phyloP scores from a whole-genome alignment of 2,797 vertebrate genomes.

The Enteromius mattozi region DNA sequence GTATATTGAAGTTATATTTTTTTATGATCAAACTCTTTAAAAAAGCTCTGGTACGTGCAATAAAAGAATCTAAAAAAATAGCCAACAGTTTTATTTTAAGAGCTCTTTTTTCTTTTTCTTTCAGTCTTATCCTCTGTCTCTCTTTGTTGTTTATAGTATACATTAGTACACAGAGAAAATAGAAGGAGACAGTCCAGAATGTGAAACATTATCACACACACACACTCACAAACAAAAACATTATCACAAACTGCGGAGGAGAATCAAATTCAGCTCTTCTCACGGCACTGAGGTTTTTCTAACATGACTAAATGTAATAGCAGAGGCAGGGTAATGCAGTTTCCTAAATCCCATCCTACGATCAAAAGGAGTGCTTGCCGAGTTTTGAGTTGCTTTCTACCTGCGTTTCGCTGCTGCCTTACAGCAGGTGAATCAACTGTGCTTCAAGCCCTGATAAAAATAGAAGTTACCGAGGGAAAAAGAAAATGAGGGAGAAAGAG shows the following conservation, averaged over 20 bases:
- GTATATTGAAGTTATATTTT: not conserved
- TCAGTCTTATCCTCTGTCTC: not conserved
- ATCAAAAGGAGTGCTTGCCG: slow-evolving; percentile 4
- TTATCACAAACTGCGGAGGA: slow-evolving; percentile 8
- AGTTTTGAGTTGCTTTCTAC: slow-evolving; percentile 31
- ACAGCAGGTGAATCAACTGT: slow-evolving; percentile 24
- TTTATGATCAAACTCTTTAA: not conserved
- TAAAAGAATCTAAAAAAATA: not conserved
- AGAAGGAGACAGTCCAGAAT: slow-evolving; percentile 2
- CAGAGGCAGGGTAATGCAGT: slow-evolving; percentile 47
- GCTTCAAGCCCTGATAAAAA: slow-evolving; percentile 45
- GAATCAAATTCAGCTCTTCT: slow-evolving; percentile 17
- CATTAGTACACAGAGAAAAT: slow-evolving; percentile 1
- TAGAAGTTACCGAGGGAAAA: slow-evolving; percentile 39
- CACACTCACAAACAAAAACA: not conserved
- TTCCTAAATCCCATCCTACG: slow-evolving; percentile 37
- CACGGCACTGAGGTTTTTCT: not conserved
- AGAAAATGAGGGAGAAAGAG: slow-evolving; percentile 32
- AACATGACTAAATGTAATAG: slow-evolving; percentile 27
- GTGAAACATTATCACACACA: not conserved
- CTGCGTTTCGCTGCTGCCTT: not conserved
- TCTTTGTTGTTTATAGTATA: not conserved
- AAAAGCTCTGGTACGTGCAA: slow-evolving; percentile 20
- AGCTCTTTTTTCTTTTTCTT: not conserved
- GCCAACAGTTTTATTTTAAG: not conserved